Conservation (phyloP, 2,113 vertebrate species). For the Plestiodon gilberti region DNA sequence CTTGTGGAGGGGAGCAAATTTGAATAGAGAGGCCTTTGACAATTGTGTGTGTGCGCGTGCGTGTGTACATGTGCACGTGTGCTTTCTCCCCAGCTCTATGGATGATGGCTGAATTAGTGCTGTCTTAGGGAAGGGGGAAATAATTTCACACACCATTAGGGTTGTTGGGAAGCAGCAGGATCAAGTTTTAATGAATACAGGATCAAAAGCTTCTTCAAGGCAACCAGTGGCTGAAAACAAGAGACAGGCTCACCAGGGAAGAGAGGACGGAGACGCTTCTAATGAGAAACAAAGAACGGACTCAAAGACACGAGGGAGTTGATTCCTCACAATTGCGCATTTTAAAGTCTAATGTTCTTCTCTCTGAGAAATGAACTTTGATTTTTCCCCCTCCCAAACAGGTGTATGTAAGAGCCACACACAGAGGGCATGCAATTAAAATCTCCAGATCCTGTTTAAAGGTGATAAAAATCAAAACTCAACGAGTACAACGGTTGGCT, state of each 20-base stretch:
- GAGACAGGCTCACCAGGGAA: conserved; percentile 65
- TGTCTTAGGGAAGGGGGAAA: conserved; percentile 37
- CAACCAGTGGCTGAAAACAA: conserved; percentile 66
- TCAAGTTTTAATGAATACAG: conserved; percentile 68
- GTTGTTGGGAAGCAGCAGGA: conserved; percentile 66
- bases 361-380: conserved; percentile 70
- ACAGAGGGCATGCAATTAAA: conserved; percentile 67
- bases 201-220: conserved; percentile 75
- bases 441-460: conserved; percentile 50
- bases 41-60: not conserved
- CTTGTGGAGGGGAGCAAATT: conserved; percentile 28
- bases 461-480: not conserved
- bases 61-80: too few species aligned
- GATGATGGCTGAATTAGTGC: conserved; percentile 51
- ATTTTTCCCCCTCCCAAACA: conserved; percentile 48
- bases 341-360: conserved; percentile 68
- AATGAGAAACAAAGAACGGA: conserved; percentile 70
- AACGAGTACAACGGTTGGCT: conserved; percentile 37
- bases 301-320: conserved; percentile 62
- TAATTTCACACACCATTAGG: conserved; percentile 59
- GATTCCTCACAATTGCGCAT: conserved; percentile 57
- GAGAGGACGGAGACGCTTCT: conserved; percentile 53
- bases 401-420: conserved; percentile 67
- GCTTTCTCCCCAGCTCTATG: conserved; percentile 11
- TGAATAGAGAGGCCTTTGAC: conserved; percentile 27